These are phyloP conservation scores for Melanerpes aurifrons DNA, from an alignment of 2,113 vertebrate genomes.

Conservation along the genomic window DNA sequence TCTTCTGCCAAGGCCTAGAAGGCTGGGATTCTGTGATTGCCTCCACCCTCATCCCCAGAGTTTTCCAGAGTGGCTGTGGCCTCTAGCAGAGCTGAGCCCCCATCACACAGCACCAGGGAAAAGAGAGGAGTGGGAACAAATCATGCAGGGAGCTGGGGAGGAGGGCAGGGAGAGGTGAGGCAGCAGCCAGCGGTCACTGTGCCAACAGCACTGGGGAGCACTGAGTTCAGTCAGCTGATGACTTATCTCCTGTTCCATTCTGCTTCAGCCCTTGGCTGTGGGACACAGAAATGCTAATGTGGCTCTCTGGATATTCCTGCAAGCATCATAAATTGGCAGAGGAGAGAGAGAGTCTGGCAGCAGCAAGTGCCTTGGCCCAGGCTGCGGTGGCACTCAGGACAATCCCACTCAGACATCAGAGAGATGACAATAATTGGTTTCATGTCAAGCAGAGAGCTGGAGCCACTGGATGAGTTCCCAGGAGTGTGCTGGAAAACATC, in stretches of 20 bases:
- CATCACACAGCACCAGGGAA: not conserved
- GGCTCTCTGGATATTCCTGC: constrained; percentile 30
- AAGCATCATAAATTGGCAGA: constrained; percentile 47
- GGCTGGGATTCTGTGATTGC: too few relatives aligned
- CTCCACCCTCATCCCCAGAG: not conserved
- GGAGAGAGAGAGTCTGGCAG: constrained; percentile 1
- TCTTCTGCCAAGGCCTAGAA: not conserved
- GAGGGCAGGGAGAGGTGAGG: constrained; percentile 7
- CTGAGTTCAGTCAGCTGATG: constrained; percentile 20
- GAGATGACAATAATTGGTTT: constrained; percentile 52
- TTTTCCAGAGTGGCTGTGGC: not conserved
- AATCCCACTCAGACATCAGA: constrained; percentile 45
- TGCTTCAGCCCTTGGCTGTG: not conserved
- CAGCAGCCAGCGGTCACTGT: not conserved
- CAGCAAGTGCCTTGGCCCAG: constrained; percentile 24
- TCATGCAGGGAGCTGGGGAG: not conserved
- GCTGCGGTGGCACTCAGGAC: not conserved
- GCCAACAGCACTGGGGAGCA: constrained; percentile 5
- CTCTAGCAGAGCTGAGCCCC: not conserved
- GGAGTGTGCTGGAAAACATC: not conserved
- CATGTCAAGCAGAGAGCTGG: constrained; percentile 46
- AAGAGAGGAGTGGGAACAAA: not conserved
- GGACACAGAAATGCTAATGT: constrained; percentile 45
- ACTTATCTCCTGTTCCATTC: constrained; percentile 40
- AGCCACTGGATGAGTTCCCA: constrained; percentile 50